Conservation (phyloP, 2,888 invertebrate species). For the Pandemis corylana region DNA sequence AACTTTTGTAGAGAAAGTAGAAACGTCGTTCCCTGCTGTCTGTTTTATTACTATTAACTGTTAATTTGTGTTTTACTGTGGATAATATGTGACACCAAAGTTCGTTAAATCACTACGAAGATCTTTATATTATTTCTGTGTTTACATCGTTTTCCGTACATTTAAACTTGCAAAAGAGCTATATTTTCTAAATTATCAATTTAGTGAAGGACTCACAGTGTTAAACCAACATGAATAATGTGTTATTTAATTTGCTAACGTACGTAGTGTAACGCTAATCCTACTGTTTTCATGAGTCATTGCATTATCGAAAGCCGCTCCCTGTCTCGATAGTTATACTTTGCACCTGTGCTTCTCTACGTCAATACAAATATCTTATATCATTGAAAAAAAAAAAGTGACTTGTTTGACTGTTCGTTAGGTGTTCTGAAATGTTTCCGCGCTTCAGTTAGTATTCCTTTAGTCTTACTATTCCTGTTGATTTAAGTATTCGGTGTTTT, state of each 20-base stretch:
- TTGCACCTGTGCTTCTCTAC: slow-evolving; percentile 35
- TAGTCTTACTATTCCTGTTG: neutral
- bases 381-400: slow-evolving; percentile 1
- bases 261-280: slow-evolving; percentile 25
- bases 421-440: neutral
- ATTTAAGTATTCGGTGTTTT: neutral
- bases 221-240: neutral
- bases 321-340: slow-evolving; percentile 57
- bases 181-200: neutral
- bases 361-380: slow-evolving; percentile 11
- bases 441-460: neutral
- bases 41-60: neutral
- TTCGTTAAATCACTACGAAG: too few species aligned
- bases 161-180: neutral
- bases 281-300: slow-evolving; percentile 50
- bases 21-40: neutral
- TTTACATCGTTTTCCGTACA: neutral
- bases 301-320: slow-evolving; percentile 67
- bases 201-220: neutral
- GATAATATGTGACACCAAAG: neutral
- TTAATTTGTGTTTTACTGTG: neutral
- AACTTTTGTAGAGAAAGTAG: neutral
- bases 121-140: neutral
- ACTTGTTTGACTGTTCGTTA: neutral
- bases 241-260: neutral